Conservation (phyloP, 2,113 vertebrate genomes). For the Falcunculus frontatus region DNA sequence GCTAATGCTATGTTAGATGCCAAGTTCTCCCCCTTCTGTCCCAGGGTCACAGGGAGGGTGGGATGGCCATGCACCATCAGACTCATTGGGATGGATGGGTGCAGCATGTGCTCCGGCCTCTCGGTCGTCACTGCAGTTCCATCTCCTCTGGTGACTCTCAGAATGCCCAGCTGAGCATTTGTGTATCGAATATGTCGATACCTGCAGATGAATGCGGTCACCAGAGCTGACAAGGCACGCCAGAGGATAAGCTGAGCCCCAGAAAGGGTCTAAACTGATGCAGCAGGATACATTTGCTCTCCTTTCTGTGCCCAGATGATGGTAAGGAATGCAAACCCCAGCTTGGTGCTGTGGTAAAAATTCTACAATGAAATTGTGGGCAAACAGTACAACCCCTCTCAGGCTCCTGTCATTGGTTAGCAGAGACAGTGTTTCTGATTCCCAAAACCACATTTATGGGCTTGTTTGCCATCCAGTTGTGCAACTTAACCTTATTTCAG, state of each 20-base stretch:
- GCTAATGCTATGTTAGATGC: neutral
- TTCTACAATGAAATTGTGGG: neutral
- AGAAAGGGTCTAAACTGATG: neutral
- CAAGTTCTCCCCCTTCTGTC: neutral
- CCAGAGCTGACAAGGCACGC: neutral
- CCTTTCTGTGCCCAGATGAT: neutral
- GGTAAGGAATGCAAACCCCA: neutral
- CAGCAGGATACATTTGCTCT: neutral
- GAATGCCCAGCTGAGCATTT: neutral
- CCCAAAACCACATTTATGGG: neutral
- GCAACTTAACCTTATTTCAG: neutral
- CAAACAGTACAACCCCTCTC: neutral
- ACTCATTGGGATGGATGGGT: neutral
- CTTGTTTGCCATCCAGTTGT: neutral
- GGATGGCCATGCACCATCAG: neutral
- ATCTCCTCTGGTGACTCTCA: neutral
- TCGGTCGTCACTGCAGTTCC: accelerated
- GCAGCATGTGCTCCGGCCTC: neutral
- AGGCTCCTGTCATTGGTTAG: neutral
- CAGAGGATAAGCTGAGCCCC: neutral
- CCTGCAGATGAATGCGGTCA: neutral
- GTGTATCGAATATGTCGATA: neutral
- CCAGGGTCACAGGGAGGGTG: too few relatives aligned
- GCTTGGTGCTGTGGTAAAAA: neutral
- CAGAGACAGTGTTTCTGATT: neutral